phyloP scores from a whole-genome alignment of 2,888 invertebrate species.

The Sclerodermus sp. region DNA sequence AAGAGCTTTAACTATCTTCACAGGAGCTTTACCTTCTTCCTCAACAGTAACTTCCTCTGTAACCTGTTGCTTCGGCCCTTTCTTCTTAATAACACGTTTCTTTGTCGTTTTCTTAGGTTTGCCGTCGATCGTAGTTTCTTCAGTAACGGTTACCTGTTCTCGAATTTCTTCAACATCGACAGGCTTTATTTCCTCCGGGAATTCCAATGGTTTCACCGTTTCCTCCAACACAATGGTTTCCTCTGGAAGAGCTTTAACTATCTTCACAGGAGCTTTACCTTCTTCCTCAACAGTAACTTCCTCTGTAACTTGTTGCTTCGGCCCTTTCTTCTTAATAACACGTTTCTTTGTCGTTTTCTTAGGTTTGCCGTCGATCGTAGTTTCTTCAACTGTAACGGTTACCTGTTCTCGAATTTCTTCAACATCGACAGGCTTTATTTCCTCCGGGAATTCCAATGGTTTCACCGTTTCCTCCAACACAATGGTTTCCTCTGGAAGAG shows the following conservation, averaged over 20 bases:
- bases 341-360: constrained; percentile 31
- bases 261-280: constrained; percentile 56
- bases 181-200: constrained; percentile 33
- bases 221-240: constrained; percentile 24
- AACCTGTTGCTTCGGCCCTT: constrained; percentile 38
- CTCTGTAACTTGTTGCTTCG: constrained; percentile 28
- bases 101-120: constrained; percentile 29
- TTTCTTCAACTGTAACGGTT: constrained; percentile 33
- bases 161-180: constrained; percentile 44
- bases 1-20: constrained; percentile 50
- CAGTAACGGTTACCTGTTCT: constrained; percentile 32
- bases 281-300: constrained; percentile 46
- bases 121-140: constrained; percentile 32
- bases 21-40: constrained; percentile 58
- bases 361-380: constrained; percentile 26
- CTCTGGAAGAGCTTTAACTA: constrained; percentile 43
- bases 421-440: constrained; percentile 48
- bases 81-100: constrained; percentile 32
- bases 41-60: constrained; percentile 25
- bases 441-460: constrained; percentile 1
- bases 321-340: constrained; percentile 40
- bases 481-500: constrained; percentile 32
- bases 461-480: constrained; percentile 5
- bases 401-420: constrained; percentile 31
- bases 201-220: background rate